Conservation (phyloP, 2,113 vertebrate genomes). For the Tapirus terrestris region DNA sequence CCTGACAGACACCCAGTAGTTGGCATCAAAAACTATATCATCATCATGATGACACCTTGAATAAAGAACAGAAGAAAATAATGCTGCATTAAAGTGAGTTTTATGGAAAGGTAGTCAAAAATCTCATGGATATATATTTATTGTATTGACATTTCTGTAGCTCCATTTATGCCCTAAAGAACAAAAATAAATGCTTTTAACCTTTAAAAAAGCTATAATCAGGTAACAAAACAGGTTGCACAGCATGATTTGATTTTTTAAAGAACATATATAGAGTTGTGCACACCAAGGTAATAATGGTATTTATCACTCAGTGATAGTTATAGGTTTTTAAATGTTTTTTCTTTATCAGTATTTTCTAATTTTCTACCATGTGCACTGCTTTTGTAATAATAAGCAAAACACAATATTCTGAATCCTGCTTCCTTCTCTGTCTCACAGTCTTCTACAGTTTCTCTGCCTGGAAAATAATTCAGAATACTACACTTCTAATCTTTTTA, state of each 20-base stretch:
- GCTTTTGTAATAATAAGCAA: slow-evolving; percentile 36
- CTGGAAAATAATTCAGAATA: slow-evolving; percentile 25
- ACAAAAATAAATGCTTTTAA: slow-evolving; percentile 30
- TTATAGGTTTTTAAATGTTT: background rate
- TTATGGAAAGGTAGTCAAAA: background rate
- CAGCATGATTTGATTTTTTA: background rate
- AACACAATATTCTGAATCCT: background rate
- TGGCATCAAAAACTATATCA: background rate
- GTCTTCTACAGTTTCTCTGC: background rate
- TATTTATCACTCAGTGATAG: background rate
- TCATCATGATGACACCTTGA: background rate
- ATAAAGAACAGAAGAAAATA: background rate
- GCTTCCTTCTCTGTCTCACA: background rate
- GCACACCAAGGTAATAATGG: background rate
- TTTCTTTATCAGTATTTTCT: background rate
- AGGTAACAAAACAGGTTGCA: background rate
- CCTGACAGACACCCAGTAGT: background rate
- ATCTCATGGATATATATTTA: background rate
- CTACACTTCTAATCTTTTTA: background rate
- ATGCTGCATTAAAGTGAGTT: background rate
- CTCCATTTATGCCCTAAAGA: background rate
- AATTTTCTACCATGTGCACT: background rate
- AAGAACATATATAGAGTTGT: background rate
- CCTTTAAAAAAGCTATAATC: background rate
- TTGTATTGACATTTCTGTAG: background rate